Evolutionary conservation across 2,888 invertebrate species (phyloP), one percentile per base, ranked within the genome.

Genomic region (Stratiomys singularior): DNA sequence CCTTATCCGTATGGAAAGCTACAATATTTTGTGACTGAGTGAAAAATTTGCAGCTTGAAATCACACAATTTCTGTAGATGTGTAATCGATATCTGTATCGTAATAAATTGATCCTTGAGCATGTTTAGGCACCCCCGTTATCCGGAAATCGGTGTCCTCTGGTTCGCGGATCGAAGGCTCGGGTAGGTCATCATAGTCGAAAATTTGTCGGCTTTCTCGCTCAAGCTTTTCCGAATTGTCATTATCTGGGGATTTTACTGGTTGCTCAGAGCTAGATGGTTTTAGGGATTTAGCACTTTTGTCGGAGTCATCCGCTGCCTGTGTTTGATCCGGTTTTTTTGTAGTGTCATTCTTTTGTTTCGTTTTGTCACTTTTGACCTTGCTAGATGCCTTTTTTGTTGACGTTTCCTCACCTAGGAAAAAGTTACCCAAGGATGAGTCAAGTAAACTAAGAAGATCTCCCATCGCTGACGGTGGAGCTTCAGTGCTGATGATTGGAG

Each of bases 171-270:
- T 1, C 15, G 60, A 60, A 44, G 85, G 83, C 79, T 87, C 86
- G 21, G 86, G 86, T 78, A 86, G 82, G 81, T 87, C 85, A 81
- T 87, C 86, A 81, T 87, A 86, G 82, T 87, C 86, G 79, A 85
- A 87, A 72, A 87, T 82, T 79, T 87, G 87, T 52, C 86, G 83
- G 21, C 84, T 83, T 79, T 84, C 84, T 44, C 78, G 77, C n/a
- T 69, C 44, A 11, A 47, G 15, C 4, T 21, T 52, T 72, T 78
- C 15, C 78, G 71, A 30, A 79, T 77, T 21, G 77, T 52, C 76
- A 7, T 18, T 13, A 21, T 30, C 44, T 72, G n/a, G n/a, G n/a
- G n/a, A n/a, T n/a, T n/a, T n/a, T n/a, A n/a, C n/a, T n/a, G n/a
- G n/a, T n/a, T n/a, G n/a, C n/a, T n/a, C n/a, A n/a, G n/a, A n/a